Evolutionary conservation across 2,888 invertebrate species (phyloP).

Genomic region (Diadegma fenestrale): DNA sequence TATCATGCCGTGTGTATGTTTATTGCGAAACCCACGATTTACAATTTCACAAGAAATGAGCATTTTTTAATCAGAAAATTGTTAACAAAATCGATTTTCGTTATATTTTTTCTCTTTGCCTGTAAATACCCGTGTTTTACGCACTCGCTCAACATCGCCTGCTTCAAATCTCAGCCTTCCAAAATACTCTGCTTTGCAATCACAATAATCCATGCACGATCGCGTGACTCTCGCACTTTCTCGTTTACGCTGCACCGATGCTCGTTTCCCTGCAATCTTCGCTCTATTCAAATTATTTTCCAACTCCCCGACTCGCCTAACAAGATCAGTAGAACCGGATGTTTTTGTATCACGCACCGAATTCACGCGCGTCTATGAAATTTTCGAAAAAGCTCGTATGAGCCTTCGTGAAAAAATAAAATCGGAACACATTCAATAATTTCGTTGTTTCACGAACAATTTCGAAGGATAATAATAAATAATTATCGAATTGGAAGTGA

Average conservation of each 20-base stretch:
- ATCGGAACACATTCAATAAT: neutral
- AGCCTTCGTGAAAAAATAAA: neutral
- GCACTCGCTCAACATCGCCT: neutral
- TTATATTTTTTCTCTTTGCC: neutral
- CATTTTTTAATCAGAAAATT: neutral
- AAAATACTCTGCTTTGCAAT: constrained; percentile 9
- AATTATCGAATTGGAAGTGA: neutral
- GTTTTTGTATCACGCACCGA: neutral
- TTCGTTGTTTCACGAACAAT: neutral
- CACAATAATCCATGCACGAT: constrained; percentile 15
- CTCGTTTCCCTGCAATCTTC: constrained; percentile 2
- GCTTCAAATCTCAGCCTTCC: neutral
- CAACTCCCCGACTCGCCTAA: neutral
- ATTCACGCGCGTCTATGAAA: neutral
- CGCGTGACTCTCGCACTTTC: constrained; percentile 34
- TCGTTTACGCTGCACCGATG: constrained; percentile 2
- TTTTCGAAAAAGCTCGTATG: neutral
- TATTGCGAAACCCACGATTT: neutral
- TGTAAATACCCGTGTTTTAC: neutral
- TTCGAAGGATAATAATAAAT: neutral
- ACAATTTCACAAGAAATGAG: neutral
- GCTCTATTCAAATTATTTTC: constrained; percentile 27
- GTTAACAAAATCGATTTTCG: neutral
- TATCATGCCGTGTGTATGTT: neutral
- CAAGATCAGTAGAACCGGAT: constrained; percentile 11